Conservation (phyloP, 2,888 invertebrate species). For the Suillia variegata region DNA sequence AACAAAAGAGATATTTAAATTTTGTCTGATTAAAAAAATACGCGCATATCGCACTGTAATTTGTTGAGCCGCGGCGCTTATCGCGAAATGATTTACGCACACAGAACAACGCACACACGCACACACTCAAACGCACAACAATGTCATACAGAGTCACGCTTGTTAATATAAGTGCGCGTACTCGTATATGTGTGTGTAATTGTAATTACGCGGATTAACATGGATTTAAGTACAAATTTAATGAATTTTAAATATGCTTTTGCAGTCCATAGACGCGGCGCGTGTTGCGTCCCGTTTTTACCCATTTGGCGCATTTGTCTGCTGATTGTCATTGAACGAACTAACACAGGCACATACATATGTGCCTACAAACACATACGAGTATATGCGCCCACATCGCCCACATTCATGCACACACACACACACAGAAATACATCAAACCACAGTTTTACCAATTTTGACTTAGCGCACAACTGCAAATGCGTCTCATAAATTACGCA, state of each 20-base stretch:
- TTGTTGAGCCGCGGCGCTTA: not conserved
- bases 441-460: not conserved
- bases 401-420: not conserved
- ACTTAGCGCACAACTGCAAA: not conserved
- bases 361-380: no score
- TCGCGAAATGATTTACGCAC: not conserved
- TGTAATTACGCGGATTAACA: not conserved
- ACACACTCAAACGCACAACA: no score
- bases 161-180: not conserved
- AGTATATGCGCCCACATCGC: no score
- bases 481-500: slow-evolving; percentile 14
- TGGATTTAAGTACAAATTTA: not conserved
- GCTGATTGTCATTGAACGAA: not conserved
- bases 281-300: no score
- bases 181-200: not conserved
- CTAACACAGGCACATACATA: no score
- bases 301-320: no score
- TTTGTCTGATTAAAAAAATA: not conserved
- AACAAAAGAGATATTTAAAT: no score
- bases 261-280: no score
- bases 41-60: not conserved
- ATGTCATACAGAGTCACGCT: not conserved
- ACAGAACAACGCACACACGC: no score
- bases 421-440: not conserved
- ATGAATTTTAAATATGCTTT: not conserved